phyloP scores from a whole-genome alignment of 2,888 invertebrate species.

The Hofmannophila pseudospretella region DNA sequence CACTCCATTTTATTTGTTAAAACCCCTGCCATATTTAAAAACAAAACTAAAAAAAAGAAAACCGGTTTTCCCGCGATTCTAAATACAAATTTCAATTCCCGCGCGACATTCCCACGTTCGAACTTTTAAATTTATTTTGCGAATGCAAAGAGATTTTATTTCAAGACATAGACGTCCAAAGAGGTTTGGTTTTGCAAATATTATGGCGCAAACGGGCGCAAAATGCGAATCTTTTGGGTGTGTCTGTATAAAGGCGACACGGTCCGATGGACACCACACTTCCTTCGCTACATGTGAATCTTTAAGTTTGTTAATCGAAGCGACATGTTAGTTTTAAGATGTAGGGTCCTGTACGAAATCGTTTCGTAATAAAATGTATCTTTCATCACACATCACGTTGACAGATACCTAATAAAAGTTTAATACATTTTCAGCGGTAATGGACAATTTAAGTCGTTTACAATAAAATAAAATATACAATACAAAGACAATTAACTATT shows the following conservation, averaged over 20 bases:
- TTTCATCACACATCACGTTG: too few species aligned
- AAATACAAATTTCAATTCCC: conserved; percentile 11
- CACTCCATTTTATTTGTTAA: conserved; percentile 14
- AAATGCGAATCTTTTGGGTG: conserved; percentile 46
- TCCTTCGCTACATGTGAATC: conserved; percentile 60
- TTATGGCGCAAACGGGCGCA: conserved; percentile 64
- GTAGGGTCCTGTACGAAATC: neutral
- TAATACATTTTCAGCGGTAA: too few species aligned
- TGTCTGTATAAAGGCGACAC: conserved; percentile 38
- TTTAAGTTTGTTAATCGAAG: conserved; percentile 51
- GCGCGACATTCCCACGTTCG: conserved; percentile 21
- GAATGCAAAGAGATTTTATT: neutral
- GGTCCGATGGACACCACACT: conserved; percentile 50
- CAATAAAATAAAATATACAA: too few species aligned
- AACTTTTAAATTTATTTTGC: neutral
- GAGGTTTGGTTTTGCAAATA: conserved; percentile 58
- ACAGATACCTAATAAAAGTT: too few species aligned
- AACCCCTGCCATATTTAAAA: neutral
- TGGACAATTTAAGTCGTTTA: too few species aligned
- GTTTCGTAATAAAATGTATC: too few species aligned
- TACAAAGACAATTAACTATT: too few species aligned
- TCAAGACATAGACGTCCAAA: conserved; percentile 46
- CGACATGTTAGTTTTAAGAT: conserved; percentile 3
- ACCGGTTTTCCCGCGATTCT: neutral
- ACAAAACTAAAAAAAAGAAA: neutral